Conservation (phyloP, 1,140 invertebrate genomes). For the Mamestra configurata region DNA sequence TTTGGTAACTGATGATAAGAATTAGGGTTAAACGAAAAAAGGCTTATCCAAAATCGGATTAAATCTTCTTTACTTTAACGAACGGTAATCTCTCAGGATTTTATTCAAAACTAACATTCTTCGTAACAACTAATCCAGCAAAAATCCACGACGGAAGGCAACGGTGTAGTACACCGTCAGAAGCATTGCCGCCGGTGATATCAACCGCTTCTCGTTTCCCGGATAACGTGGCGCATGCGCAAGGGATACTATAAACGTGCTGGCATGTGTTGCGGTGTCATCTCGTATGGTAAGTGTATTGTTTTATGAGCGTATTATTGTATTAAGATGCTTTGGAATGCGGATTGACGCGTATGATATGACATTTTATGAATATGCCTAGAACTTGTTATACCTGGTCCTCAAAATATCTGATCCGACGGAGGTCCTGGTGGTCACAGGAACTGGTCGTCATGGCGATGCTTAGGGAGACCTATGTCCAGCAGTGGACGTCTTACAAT, state of each 20-base stretch:
- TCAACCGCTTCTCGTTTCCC: constrained; percentile 28
- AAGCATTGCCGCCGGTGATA: constrained; percentile 9
- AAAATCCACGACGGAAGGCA: constrained; percentile 20
- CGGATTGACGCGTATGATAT: too few species aligned
- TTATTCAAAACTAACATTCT: not conserved
- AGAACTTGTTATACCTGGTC: too few species aligned
- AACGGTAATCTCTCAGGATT: too few species aligned
- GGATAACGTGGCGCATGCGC: constrained; percentile 26
- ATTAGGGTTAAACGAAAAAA: too few species aligned
- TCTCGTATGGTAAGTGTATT: not conserved
- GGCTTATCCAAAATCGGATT: too few species aligned
- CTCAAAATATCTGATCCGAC: too few species aligned
- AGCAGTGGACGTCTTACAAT: too few species aligned
- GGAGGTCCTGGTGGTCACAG: too few species aligned
- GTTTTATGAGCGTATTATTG: not conserved
- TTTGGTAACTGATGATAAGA: too few species aligned
- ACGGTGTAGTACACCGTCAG: constrained; percentile 6
- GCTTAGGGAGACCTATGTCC: too few species aligned
- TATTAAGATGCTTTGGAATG: not conserved
- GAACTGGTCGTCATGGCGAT: too few species aligned
- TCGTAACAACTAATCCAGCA: not conserved
- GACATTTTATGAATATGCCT: not conserved
- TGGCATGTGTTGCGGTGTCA: not conserved
- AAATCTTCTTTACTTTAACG: too few species aligned
- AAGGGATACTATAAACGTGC: not conserved